phyloP scores from a whole-genome alignment of 2,888 invertebrate genomes.

The Dryomyza anilis region DNA sequence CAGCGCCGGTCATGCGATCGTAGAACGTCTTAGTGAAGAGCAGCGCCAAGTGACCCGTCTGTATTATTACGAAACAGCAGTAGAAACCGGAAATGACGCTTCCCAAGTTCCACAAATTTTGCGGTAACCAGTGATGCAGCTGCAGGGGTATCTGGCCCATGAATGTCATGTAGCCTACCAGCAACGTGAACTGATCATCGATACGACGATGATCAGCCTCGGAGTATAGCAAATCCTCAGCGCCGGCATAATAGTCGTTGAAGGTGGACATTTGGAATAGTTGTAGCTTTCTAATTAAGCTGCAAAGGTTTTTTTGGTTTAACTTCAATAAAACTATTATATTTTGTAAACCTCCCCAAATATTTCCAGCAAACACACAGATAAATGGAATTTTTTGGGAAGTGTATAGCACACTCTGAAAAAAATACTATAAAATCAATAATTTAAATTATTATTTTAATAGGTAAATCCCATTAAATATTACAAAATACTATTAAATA shows the following conservation, averaged over 20 bases:
- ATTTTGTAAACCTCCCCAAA: no score
- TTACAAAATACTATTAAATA: no score
- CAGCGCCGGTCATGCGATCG: constrained; percentile 40
- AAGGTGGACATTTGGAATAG: constrained; percentile 45
- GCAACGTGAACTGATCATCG: constrained; percentile 41
- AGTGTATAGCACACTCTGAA: no score
- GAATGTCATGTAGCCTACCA: constrained; percentile 36
- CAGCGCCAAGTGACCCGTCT: constrained; percentile 43
- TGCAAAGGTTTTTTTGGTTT: no score
- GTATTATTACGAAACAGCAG: constrained; percentile 35
- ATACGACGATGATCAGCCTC: constrained; percentile 37
- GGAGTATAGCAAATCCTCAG: constrained; percentile 37
- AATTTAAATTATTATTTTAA: no score
- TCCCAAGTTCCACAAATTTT: constrained; percentile 23
- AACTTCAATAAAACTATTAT: no score
- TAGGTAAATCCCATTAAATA: no score
- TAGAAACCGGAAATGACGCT: constrained; percentile 26
- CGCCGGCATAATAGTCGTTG: constrained; percentile 38
- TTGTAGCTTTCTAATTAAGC: constrained; percentile 27
- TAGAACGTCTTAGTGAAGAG: constrained; percentile 46
- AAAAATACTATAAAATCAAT: no score
- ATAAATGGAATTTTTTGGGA: no score
- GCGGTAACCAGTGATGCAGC: constrained; percentile 35
- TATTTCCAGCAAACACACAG: no score
- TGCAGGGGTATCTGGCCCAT: constrained; percentile 42